A percentile compares a stretch with the other conserved stretches of the same genome.
Conservation (phyloP, 2,797 vertebrate species). For the Halcyon smyrnensis region DNA sequence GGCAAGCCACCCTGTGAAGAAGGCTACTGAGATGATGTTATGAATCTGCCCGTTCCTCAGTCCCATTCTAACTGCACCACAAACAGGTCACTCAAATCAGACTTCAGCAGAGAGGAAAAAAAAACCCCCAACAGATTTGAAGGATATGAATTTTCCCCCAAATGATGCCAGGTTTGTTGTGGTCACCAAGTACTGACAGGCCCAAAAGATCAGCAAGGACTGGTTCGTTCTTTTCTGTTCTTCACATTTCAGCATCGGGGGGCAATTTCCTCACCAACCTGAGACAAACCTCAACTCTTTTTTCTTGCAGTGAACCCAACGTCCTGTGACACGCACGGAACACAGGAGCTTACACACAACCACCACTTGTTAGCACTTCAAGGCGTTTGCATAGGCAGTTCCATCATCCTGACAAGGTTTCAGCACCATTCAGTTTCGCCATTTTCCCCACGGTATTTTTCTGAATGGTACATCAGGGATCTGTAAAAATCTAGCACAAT, state of each 20-base stretch:
- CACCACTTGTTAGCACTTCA: background rate
- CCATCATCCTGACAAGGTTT: background rate
- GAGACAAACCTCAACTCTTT: background rate
- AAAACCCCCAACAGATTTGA: background rate
- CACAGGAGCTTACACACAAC: background rate
- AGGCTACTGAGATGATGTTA: background rate
- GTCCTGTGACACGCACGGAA: background rate
- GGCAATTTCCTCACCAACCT: background rate
- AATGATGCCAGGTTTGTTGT: background rate
- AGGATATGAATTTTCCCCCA: background rate
- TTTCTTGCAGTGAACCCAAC: background rate
- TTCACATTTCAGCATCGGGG: background rate
- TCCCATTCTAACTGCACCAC: background rate
- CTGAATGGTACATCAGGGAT: background rate
- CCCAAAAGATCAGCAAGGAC: background rate
- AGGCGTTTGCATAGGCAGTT: background rate
- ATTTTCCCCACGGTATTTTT: background rate
- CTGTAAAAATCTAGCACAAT: background rate
- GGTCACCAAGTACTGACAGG: background rate
- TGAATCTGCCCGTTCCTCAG: rapidly evolving
- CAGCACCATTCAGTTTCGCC: background rate
- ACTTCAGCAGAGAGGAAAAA: rapidly evolving
- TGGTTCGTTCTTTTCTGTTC: background rate
- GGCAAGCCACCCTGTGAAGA: background rate
- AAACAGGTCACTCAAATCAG: rapidly evolving